Conservation (phyloP, 2,888 invertebrate species). For the Phyllotreta cruciferae region DNA sequence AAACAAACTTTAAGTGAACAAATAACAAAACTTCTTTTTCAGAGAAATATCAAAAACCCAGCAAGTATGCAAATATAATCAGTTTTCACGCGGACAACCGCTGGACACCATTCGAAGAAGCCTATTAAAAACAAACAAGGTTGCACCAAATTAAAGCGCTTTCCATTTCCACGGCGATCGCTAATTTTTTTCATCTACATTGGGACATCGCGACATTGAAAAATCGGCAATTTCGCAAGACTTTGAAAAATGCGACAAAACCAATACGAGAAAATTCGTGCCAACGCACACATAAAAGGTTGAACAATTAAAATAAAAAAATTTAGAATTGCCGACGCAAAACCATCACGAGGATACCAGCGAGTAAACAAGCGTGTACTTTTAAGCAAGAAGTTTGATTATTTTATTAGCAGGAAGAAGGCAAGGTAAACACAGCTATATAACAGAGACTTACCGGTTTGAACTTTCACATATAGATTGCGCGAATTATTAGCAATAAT, state of each 20-base stretch:
- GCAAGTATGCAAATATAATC: too few relatives aligned
- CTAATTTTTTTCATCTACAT: constrained; percentile 17
- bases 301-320: constrained; percentile 18
- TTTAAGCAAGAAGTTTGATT: constrained; percentile 14
- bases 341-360: constrained; percentile 13
- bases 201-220: constrained; percentile 27
- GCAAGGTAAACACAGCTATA: constrained; percentile 21
- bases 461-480: constrained; percentile 12
- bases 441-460: constrained; percentile 11
- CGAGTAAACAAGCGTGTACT: constrained; percentile 8
- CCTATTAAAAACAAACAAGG: constrained; percentile 5
- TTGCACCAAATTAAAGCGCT: constrained; percentile 8
- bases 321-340: constrained; percentile 7
- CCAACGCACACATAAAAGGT: constrained; percentile 29
- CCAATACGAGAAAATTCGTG: constrained; percentile 24
- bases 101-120: constrained; percentile 13
- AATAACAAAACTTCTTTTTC: too few relatives aligned
- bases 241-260: constrained; percentile 18
- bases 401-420: constrained; percentile 18
- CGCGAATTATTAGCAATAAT: constrained; percentile 20
- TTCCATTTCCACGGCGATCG: constrained; percentile 10
- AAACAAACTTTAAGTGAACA: too few relatives aligned
- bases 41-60: too few relatives aligned
- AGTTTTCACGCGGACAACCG: too few relatives aligned
- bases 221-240: constrained; percentile 26